Percentiles rank a stretch among this genome's conserved stretches.
phyloP scores from a whole-genome alignment of 2,797 vertebrate species.

The Ficedula albicollis region DNA sequence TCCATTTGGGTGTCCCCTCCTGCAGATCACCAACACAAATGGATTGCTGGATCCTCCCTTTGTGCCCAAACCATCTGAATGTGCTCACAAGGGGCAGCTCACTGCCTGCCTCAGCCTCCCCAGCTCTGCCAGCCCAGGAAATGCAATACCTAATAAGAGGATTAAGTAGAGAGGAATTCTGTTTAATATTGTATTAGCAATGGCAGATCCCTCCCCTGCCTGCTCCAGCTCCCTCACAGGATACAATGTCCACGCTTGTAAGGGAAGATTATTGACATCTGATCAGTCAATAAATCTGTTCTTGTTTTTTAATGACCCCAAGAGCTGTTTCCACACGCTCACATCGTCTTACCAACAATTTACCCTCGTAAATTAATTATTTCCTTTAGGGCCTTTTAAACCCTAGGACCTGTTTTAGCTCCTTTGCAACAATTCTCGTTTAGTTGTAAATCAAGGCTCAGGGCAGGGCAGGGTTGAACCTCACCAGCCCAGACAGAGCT shows the following conservation, averaged over 20 bases:
- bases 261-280: constrained; percentile 49
- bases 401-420: not conserved
- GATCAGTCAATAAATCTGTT: constrained; percentile 29
- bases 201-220: constrained; percentile 10
- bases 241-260: constrained; percentile 23
- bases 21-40: fast-evolving
- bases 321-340: constrained; percentile 11
- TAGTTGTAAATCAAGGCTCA: not conserved
- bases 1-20: fast-evolving
- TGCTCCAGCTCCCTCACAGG: not conserved
- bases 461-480: not conserved
- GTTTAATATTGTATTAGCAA: constrained; percentile 61
- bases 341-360: constrained; percentile 23
- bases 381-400: not conserved
- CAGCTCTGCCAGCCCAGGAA: not conserved
- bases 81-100: not conserved
- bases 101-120: not conserved
- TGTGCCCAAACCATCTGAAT: fast-evolving
- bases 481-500: not conserved
- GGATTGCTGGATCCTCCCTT: not conserved
- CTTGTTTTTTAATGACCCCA: constrained; percentile 34
- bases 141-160: constrained; percentile 62
- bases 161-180: constrained; percentile 58
- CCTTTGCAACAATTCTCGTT: not conserved
- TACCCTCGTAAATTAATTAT: constrained; percentile 10